These are phyloP conservation scores for Bellardia bayeri DNA, from an alignment of 2,888 invertebrate genomes.

Conservation along the genomic window DNA sequence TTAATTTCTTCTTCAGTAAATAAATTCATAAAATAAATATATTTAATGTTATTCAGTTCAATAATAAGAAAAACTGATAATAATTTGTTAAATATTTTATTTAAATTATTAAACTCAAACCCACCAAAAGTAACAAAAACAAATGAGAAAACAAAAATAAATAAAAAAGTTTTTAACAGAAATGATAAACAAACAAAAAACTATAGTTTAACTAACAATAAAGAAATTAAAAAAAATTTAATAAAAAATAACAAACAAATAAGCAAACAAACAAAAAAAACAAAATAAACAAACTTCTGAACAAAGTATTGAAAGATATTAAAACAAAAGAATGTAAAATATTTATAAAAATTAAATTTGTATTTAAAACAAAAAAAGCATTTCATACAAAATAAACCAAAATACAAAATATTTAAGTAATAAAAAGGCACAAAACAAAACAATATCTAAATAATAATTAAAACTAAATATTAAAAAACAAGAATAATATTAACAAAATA, in stretches of 20 bases:
- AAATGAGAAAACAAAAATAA: slow-evolving; percentile 60
- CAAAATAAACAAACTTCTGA: slow-evolving; percentile 51
- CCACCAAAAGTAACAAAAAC: slow-evolving; percentile 73
- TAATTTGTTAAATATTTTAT: slow-evolving; percentile 65
- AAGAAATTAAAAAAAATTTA: slow-evolving; percentile 48
- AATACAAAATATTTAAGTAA: slow-evolving; percentile 55
- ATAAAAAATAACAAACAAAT: slow-evolving; percentile 21
- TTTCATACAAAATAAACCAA: slow-evolving; percentile 59
- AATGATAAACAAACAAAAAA: slow-evolving; percentile 58
- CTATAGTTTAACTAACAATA: slow-evolving; percentile 61
- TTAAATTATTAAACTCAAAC: slow-evolving; percentile 73
- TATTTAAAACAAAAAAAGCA: slow-evolving; percentile 70
- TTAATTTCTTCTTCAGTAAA: slow-evolving; percentile 15
- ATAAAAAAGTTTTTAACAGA: slow-evolving; percentile 66
- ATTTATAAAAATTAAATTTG: slow-evolving; percentile 48
- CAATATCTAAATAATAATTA: slow-evolving; percentile 34
- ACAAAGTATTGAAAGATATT: slow-evolving; percentile 72
- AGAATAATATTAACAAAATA: slow-evolving; percentile 47
- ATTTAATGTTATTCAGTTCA: slow-evolving; percentile 55
- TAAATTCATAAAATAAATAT: slow-evolving; percentile 30
- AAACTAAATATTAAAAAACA: slow-evolving; percentile 15
- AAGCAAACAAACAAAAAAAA: slow-evolving; percentile 11
- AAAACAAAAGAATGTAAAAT: slow-evolving; percentile 46
- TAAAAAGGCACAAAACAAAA: slow-evolving; percentile 65
- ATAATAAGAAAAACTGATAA: slow-evolving; percentile 40